A percentile compares a stretch with the other conserved stretches of the same genome.
These are phyloP conservation scores for Monoplex corrugatus DNA, from an alignment of 2,888 invertebrate species.

Conservation along the genomic window DNA sequence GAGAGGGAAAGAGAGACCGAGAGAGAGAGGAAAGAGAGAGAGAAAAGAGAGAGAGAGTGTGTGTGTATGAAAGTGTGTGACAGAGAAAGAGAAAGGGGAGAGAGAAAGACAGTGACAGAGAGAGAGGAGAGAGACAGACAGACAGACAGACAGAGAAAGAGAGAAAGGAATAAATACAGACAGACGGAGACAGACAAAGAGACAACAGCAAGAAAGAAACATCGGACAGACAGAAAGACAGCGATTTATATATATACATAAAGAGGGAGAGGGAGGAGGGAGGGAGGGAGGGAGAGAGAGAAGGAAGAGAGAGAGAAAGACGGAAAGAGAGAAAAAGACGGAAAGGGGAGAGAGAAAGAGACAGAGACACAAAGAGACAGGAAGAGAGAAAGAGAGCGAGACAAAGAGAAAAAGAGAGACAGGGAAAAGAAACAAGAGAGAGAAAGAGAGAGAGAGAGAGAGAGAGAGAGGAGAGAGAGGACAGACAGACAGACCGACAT, in stretches of 20 bases:
- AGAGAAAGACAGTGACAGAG: not conserved
- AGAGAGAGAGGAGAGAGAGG: constrained; percentile 12
- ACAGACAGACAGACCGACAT: too few relatives aligned
- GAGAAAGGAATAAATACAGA: not conserved
- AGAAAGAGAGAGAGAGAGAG: constrained; percentile 34
- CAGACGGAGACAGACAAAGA: not conserved
- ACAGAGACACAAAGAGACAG: not conserved
- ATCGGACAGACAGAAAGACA: not conserved
- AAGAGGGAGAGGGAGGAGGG: not conserved
- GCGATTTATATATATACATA: too few relatives aligned
- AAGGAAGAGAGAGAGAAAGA: not conserved
- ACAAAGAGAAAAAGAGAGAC: not conserved
- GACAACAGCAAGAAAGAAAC: not conserved
- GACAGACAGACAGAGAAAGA: not conserved
- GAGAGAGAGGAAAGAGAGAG: not conserved
- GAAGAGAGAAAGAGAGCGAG: not conserved
- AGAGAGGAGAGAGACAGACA: not conserved
- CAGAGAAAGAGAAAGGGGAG: not conserved
- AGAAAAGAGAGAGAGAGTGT: not conserved
- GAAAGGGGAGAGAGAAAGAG: not conserved
- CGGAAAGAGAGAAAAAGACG: not conserved
- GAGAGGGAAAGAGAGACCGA: not conserved
- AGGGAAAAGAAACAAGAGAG: not conserved
- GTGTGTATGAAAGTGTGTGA: not conserved
- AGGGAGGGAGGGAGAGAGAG: not conserved